Conservation (phyloP, 2,888 invertebrate genomes). For the Macroteleia sp. region DNA sequence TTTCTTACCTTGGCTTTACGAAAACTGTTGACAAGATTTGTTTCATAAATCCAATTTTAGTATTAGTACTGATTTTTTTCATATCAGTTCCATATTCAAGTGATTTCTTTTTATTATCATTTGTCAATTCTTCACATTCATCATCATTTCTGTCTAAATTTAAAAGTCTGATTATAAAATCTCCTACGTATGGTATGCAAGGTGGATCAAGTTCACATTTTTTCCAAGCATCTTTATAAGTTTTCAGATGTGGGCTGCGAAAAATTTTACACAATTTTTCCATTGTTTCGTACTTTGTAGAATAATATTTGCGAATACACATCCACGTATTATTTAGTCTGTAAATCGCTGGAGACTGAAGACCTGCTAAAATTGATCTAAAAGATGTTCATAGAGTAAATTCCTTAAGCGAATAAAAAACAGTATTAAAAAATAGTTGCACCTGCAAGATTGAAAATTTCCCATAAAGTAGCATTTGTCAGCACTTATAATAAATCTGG, state of each 20-base stretch:
- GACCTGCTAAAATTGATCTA: constrained; percentile 84
- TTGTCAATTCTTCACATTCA: background rate
- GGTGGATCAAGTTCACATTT: constrained; percentile 81
- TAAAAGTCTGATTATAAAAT: constrained; percentile 83
- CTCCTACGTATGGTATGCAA: constrained; percentile 85
- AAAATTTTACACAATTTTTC: constrained; percentile 84
- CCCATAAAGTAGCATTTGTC: constrained; percentile 85
- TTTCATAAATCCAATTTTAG: constrained; percentile 14
- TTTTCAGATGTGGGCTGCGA: constrained; percentile 81
- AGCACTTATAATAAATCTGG: constrained; percentile 85
- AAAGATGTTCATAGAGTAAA: too few species aligned
- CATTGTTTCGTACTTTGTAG: constrained; percentile 85
- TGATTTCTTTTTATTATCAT: background rate
- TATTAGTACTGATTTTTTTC: background rate
- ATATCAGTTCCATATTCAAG: too few species aligned
- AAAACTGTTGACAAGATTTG: constrained; percentile 10
- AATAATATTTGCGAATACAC: constrained; percentile 84
- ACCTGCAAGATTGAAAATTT: constrained; percentile 85
- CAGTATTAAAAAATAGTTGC: background rate
- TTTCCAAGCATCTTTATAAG: constrained; percentile 83
- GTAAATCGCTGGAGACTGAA: constrained; percentile 85
- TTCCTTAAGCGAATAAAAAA: too few species aligned
- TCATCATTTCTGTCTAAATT: too few species aligned
- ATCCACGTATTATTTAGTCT: constrained; percentile 85
- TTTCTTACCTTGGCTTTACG: too few species aligned